Base-by-base conservation (phyloP, 2,888 invertebrate species). In the Strigamia transsilvanica region DNA sequence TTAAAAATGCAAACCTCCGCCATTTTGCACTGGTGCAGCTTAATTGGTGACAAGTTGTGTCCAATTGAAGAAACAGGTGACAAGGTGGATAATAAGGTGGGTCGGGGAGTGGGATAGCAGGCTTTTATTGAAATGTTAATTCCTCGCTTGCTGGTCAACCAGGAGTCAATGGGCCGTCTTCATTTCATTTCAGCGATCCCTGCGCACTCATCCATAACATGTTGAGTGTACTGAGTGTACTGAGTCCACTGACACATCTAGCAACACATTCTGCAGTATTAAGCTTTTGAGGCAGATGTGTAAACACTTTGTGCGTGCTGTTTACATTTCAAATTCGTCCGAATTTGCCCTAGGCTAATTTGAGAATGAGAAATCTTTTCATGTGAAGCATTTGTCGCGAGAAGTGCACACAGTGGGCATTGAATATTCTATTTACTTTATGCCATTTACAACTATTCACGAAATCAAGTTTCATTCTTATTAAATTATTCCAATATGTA, bases 151-250 rank as follows among this genome's bases (percentile, higher is more conserved):
- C n/a, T 51, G 51, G 51, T 51, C 51, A 51, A 51, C 51, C 18
- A 51, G 51, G 18, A 51, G 13, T 51, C 51, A 51, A 51, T 51
- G 51, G 51, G 18, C 51, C 51, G 51, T 51, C 51, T 7, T 51
- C 51, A 51, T 51, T 51, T 51, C 51, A 51, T 51, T 51, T 51
- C n/a, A 18, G 51, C 46, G 51, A 51, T 51, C 51, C 51, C 51
- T 15, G 18, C 6, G 1, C 51, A 51, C 51, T 51, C 51, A 51
- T 51, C 51, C 51, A 51, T 18, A 51, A n/a, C 18, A 51, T 18
- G 18, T 18, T 6, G 3, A 18, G 7, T 18, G 18, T 18, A 18
- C 18, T 51, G 34, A 34, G 7, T 34, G 34, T n/a, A n/a, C n/a
- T n/a, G 46, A 46, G 13, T 46, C 13, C 51, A n/a, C 51, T 15